A percentile compares a stretch with the other conserved stretches of the same genome.
Evolutionary conservation across 2,888 invertebrate genomes (phyloP).

Genomic region (Coleophora flavipennella): DNA sequence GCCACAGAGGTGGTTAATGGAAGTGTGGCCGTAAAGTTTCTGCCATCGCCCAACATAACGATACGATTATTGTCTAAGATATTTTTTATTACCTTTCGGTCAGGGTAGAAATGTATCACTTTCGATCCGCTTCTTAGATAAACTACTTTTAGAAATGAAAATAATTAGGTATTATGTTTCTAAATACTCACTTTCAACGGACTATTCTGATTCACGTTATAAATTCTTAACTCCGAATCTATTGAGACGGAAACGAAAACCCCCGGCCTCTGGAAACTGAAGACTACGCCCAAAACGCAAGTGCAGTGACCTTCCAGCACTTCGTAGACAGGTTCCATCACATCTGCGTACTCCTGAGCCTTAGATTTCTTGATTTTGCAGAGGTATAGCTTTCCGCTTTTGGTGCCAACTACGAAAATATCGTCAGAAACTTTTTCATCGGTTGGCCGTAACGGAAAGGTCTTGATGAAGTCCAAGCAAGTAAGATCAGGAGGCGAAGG

Average conservation of each 20-base stretch:
- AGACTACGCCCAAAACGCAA: conserved; percentile 43
- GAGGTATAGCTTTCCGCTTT: conserved; percentile 36
- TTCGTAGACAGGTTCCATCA: conserved; percentile 43
- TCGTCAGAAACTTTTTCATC: conserved; percentile 39
- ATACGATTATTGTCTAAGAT: no score
- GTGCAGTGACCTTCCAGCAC: conserved; percentile 38
- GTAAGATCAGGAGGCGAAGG: conserved; percentile 34
- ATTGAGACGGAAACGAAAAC: conserved; percentile 48
- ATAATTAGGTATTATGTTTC: no score
- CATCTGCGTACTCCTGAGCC: conserved; percentile 16
- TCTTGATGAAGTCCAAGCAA: conserved; percentile 53
- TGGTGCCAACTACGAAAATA: conserved; percentile 49
- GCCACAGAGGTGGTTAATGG: no score
- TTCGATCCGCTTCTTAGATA: no score
- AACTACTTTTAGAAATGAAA: no score
- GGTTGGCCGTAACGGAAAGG: conserved; percentile 33
- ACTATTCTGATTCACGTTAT: conserved; percentile 37
- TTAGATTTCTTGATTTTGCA: conserved; percentile 34
- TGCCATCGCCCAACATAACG: no score
- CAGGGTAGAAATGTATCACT: no score
- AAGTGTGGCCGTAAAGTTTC: no score
- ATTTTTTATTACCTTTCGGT: no score
- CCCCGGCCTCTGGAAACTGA: conserved; percentile 40
- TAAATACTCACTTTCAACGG: conserved; percentile 42
- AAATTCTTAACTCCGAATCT: conserved; percentile 50